These are phyloP conservation scores for Indri indri DNA, from an alignment of 2,113 vertebrate genomes.

Conservation along the genomic window DNA sequence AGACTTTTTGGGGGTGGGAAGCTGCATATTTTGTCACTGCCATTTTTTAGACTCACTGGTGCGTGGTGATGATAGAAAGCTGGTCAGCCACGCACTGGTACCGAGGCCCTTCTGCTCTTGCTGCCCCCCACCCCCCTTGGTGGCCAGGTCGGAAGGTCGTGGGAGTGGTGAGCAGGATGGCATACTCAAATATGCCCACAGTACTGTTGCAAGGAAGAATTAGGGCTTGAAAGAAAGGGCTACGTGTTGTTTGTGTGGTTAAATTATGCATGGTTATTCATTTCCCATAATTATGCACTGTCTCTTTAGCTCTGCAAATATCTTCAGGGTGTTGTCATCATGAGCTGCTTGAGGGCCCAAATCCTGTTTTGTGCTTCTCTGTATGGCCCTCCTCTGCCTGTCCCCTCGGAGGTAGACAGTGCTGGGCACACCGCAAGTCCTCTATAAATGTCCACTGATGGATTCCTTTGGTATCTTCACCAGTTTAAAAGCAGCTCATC, in stretches of 20 bases:
- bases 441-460: background rate
- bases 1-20: background rate
- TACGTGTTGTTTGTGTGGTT: background rate
- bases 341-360: background rate
- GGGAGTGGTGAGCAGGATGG: too few species aligned
- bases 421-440: background rate
- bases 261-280: background rate
- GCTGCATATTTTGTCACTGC: background rate
- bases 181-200: background rate
- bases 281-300: background rate
- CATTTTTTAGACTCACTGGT: background rate
- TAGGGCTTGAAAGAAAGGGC: background rate
- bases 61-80: background rate
- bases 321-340: background rate
- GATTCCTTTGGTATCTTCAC: background rate
- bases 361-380: background rate
- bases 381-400: background rate
- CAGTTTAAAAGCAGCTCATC: background rate
- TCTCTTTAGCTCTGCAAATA: background rate
- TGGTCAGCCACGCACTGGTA: too few species aligned
- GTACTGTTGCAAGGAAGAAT: background rate
- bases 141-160: background rate
- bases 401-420: background rate
- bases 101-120: rapidly evolving
- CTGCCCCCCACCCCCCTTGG: rapidly evolving